Evolutionary conservation across 2,113 vertebrate species (phyloP).

Genomic region (Ascaphus truei): DNA sequence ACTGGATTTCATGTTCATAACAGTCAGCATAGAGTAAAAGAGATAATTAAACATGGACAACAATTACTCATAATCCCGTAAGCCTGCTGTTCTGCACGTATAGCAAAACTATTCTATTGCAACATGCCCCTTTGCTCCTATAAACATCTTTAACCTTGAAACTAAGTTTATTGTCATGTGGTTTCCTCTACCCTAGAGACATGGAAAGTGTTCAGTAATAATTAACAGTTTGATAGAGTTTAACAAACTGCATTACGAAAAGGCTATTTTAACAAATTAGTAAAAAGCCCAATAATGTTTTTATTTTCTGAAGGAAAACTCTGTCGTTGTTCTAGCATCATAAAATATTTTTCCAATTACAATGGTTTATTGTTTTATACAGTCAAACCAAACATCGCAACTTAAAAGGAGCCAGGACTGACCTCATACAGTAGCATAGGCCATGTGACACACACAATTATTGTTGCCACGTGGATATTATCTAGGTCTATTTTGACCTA

Average conservation of each 20-base stretch:
- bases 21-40: not conserved
- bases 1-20: not conserved
- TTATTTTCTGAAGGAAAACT: too few species aligned
- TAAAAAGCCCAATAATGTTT: not conserved
- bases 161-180: conserved; percentile 19
- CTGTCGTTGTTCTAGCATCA: too few species aligned
- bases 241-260: not conserved
- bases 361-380: too few species aligned
- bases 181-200: conserved; percentile 20
- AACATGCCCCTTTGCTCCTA: conserved; percentile 8
- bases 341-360: too few species aligned
- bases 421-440: not conserved
- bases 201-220: conserved; percentile 19
- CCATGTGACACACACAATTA: not conserved
- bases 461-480: not conserved
- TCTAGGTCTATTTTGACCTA: not conserved
- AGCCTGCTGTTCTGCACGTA: conserved; percentile 22
- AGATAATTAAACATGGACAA: not conserved
- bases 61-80: not conserved
- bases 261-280: not conserved
- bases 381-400: not conserved
- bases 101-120: not conserved
- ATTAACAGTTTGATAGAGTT: conserved; percentile 9
- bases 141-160: conserved; percentile 29
- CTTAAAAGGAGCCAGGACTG: not conserved